Evolutionary conservation across 2,888 invertebrate genomes (phyloP).

Genomic region (Cantharis lateralis): DNA sequence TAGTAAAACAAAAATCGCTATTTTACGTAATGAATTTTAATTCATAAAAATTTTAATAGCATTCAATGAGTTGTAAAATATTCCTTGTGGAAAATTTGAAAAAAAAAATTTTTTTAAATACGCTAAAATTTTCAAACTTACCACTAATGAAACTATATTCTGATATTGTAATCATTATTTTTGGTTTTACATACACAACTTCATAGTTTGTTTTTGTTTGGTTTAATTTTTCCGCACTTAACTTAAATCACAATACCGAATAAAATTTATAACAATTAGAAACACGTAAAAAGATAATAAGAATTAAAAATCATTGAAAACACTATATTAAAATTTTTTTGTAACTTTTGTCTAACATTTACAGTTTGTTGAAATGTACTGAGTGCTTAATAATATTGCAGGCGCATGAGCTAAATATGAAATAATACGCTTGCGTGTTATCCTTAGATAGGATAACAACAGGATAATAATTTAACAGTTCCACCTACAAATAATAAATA

Average conservation of each 20-base stretch:
- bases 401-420: conserved; percentile 21
- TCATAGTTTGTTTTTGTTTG: neutral
- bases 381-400: conserved; percentile 18
- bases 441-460: neutral
- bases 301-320: neutral
- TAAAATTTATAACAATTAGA: neutral
- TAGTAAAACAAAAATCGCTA: neutral
- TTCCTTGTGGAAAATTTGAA: neutral
- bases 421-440: neutral
- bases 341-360: conserved; percentile 9
- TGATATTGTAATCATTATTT: conserved; percentile 41
- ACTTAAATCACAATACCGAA: neutral
- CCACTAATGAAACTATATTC: conserved; percentile 39
- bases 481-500: neutral
- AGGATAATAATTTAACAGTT: neutral
- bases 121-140: conserved; percentile 25
- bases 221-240: neutral
- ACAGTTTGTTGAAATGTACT: conserved; percentile 17
- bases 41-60: neutral
- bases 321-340: neutral
- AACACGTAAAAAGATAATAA: neutral
- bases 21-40: neutral
- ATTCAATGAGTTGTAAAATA: neutral
- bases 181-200: neutral
- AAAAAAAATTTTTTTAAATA: neutral